These are phyloP conservation scores for Scaeva pyrastri DNA, from an alignment of 2,888 invertebrate genomes.

Conservation along the genomic window DNA sequence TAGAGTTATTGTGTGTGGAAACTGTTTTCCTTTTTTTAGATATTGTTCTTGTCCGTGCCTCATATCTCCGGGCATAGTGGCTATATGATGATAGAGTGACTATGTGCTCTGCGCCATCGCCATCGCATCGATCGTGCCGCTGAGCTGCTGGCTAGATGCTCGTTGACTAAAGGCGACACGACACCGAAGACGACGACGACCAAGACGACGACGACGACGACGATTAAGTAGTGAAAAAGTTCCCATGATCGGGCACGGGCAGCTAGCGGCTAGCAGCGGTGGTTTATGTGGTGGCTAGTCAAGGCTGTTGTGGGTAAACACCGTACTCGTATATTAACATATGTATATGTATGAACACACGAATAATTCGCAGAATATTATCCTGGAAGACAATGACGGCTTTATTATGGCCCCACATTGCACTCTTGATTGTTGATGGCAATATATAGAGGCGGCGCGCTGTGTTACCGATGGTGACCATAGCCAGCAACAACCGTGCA, in stretches of 20 bases:
- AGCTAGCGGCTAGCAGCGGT: constrained; percentile 29
- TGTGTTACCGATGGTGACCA: background rate
- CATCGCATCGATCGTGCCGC: constrained; percentile 10
- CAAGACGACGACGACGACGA: constrained; percentile 52
- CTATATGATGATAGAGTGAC: constrained; percentile 66
- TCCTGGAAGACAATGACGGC: constrained; percentile 73
- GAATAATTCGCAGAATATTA: constrained; percentile 73
- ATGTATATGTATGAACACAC: constrained; percentile 43
- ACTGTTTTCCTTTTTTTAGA: constrained; percentile 44
- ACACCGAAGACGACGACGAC: constrained; percentile 39
- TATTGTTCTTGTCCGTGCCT: constrained; percentile 62
- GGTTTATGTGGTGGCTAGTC: constrained; percentile 62
- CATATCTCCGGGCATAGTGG: constrained; percentile 60
- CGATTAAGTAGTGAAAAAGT: constrained; percentile 67
- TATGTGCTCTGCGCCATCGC: constrained; percentile 40
- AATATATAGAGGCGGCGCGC: background rate
- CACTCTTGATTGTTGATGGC: constrained; percentile 57
- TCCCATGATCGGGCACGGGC: constrained; percentile 50
- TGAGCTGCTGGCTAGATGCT: background rate
- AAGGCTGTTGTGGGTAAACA: constrained; percentile 64
- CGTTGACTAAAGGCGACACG: constrained; percentile 36
- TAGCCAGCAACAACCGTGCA: constrained; percentile 5
- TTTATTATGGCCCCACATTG: constrained; percentile 71
- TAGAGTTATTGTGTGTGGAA: constrained; percentile 75
- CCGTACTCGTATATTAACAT: too few relatives aligned